Base-by-base conservation (phyloP, 2,888 invertebrate species). In the Argyra leucocephala region DNA sequence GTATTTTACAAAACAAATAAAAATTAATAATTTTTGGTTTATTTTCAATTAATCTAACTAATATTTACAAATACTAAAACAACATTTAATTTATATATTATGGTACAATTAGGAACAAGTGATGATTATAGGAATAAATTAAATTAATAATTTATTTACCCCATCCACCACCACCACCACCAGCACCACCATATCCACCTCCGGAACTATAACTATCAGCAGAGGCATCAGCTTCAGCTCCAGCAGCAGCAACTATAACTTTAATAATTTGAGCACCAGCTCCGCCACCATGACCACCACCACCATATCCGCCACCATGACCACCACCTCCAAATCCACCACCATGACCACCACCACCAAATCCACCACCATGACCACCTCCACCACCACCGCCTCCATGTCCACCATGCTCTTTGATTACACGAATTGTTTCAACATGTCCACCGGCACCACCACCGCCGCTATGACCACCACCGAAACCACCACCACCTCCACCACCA, bases 131-230 rank as follows among this genome's bases (percentile, higher is more conserved):
- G 31, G 31, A 6, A 31, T 7, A 31, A 31, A 31, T 10, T 31
- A 31, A 31, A 12, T 10, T 31, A 6, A 12, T 10, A 12, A 31
- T 48, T 48, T 48, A 48, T 48, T 48, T 48, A 18, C 48, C 48
- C 48, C 48, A 48, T 12, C 48, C 69, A 26, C 73, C 62, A 22
- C 36, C 48, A 26, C 63, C 63, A n/a, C 63, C 63, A 18, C 63
- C 57, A 57, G 15, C 23, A 23, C 23, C 59, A 3, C 18, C 2
- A 15, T 31, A 24, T 2, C 61, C 31, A 9, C 61, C n/a, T n/a
- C n/a, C n/a, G n/a, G n/a, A n/a, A n/a, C n/a, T n/a, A n/a, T n/a
- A n/a, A n/a, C n/a, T n/a, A n/a, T n/a, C 61, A 10, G 24, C 60
- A 18, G 6, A 23, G 3, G 18, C 23, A 15, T 26, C 61, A 18